Evolutionary conservation across 2,888 invertebrate species (phyloP).

Genomic region (Hydropsyche betteni): DNA sequence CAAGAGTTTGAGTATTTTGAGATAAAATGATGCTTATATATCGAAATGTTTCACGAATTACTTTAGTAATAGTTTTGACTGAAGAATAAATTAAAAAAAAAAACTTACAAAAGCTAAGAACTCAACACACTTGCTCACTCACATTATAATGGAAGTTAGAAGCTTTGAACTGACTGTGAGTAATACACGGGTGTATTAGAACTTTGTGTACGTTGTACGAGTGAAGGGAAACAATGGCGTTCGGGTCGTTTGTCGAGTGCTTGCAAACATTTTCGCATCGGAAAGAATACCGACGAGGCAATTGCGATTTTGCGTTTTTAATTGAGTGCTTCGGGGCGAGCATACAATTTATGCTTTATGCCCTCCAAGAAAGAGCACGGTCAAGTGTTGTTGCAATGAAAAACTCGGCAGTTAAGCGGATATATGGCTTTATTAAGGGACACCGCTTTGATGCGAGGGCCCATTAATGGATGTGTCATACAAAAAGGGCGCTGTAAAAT

Average conservation of each 20-base stretch:
- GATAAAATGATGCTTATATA: too few species aligned
- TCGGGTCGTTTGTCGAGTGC: background rate
- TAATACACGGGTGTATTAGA: background rate
- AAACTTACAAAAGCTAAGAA: too few species aligned
- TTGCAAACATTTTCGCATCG: slow-evolving; percentile 6
- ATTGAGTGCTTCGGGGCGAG: slow-evolving; percentile 18
- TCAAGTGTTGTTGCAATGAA: slow-evolving; percentile 1
- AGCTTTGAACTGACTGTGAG: background rate
- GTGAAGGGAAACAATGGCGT: too few species aligned
- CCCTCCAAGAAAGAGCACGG: background rate
- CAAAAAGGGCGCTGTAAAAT: slow-evolving; percentile 41
- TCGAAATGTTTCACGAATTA: too few species aligned
- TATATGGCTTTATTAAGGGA: slow-evolving; percentile 39
- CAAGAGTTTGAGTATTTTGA: too few species aligned
- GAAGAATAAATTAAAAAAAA: too few species aligned
- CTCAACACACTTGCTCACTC: too few species aligned
- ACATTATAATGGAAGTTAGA: background rate
- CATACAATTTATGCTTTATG: slow-evolving; percentile 27
- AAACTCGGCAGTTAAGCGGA: slow-evolving; percentile 14
- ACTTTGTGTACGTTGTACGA: background rate
- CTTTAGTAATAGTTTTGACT: too few species aligned
- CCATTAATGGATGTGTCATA: slow-evolving; percentile 45
- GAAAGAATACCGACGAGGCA: slow-evolving; percentile 4
- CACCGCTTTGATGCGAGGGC: slow-evolving; percentile 26
- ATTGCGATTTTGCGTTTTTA: slow-evolving; percentile 22